These are phyloP conservation scores for Volucella inflata DNA, from an alignment of 2,888 invertebrate species.

Conservation along the genomic window DNA sequence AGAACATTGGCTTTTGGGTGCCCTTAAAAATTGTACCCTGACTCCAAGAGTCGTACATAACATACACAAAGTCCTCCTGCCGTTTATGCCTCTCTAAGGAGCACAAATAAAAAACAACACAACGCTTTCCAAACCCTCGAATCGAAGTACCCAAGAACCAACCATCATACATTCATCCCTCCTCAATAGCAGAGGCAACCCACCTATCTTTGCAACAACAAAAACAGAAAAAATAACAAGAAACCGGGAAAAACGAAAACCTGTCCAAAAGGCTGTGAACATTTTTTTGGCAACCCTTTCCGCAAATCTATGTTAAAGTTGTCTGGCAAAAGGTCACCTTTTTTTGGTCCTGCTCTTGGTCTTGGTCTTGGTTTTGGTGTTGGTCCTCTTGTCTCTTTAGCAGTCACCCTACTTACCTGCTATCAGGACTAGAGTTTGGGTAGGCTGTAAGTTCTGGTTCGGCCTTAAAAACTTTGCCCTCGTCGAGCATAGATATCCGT, in stretches of 20 bases:
- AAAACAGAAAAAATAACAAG: constrained; percentile 8
- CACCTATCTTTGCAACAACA: not conserved
- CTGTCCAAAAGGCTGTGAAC: constrained; percentile 62
- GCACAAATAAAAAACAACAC: constrained; percentile 52
- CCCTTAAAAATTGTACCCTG: constrained; percentile 60
- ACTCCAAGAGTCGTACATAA: constrained; percentile 60
- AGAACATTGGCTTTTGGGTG: constrained; percentile 72
- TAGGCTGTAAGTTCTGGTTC: constrained; percentile 65
- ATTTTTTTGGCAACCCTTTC: constrained; percentile 73
- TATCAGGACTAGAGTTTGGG: constrained; percentile 46
- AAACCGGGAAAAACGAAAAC: constrained; percentile 41
- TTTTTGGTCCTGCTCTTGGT: constrained; percentile 14
- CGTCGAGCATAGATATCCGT: constrained; percentile 14
- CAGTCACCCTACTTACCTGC: constrained; percentile 54
- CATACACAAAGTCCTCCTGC: constrained; percentile 57
- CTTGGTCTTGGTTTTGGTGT: constrained; percentile 1
- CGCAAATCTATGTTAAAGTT: constrained; percentile 73
- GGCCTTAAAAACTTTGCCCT: constrained; percentile 69
- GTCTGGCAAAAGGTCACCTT: constrained; percentile 67
- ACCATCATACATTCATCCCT: not conserved
- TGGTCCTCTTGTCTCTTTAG: constrained; percentile 30
- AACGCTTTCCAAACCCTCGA: not conserved
- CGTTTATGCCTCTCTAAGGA: constrained; percentile 65
- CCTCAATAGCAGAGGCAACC: not conserved
- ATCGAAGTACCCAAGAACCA: not conserved